Evolutionary conservation across 64 coral and sea anemone genomes (phyloP).

Genomic region (Porites australiensis): DNA sequence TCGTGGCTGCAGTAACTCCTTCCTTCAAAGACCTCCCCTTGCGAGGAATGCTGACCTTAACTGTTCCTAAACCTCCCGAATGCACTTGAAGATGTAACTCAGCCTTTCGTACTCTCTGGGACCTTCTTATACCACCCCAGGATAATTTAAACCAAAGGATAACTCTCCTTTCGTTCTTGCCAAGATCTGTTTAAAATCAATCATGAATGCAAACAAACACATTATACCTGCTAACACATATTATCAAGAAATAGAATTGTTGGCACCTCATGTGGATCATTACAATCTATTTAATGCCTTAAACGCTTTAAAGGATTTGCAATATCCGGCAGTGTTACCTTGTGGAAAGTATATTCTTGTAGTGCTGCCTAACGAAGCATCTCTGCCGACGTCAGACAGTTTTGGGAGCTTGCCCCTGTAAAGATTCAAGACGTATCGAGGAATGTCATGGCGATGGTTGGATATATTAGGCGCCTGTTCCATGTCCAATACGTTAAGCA

Average conservation of each 20-base stretch:
- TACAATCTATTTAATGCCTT: neutral
- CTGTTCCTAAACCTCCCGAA: neutral
- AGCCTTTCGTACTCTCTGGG: neutral
- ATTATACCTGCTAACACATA: slow-evolving; percentile 35
- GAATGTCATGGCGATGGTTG: slow-evolving; percentile 21
- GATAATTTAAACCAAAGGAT: neutral
- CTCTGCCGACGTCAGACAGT: neutral
- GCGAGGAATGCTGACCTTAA: slow-evolving; percentile 17
- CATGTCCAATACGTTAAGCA: slow-evolving; percentile 37
- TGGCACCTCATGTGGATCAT: slow-evolving; percentile 29
- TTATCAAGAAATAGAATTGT: slow-evolving; percentile 16
- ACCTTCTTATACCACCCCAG: neutral
- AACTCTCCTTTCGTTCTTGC: neutral
- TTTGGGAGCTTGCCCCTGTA: slow-evolving; percentile 27
- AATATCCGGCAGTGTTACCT: slow-evolving; percentile 31
- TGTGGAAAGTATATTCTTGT: slow-evolving; percentile 28
- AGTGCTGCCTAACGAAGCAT: neutral
- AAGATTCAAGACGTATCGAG: slow-evolving; percentile 9
- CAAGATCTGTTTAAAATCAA: slow-evolving; percentile 52
- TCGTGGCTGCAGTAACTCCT: neutral
- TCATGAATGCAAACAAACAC: slow-evolving; percentile 45
- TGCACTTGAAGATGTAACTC: slow-evolving; percentile 27
- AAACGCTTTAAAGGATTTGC: neutral
- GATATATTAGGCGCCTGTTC: slow-evolving; percentile 43
- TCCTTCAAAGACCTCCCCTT: neutral